Evolutionary conservation across 2,888 invertebrate genomes (phyloP).

Genomic region (Dicranocentrus wangi): DNA sequence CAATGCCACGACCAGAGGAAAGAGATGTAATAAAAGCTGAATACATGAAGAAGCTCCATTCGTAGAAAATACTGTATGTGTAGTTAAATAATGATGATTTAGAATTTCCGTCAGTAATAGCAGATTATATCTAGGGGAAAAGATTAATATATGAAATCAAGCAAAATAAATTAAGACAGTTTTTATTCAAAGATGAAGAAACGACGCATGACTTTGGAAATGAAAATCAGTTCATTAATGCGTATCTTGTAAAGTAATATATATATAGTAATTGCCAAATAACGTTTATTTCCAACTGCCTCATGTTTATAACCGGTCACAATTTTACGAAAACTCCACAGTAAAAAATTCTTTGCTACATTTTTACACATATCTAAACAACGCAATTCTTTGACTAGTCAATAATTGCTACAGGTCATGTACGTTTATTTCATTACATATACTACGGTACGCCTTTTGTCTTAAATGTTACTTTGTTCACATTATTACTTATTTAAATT

Average conservation of each 20-base stretch:
- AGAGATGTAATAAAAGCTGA: conserved; percentile 81
- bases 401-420: conserved; percentile 63
- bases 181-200: no score
- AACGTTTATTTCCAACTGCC: conserved; percentile 52
- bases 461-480: conserved; percentile 33
- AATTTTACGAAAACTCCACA: conserved; percentile 59
- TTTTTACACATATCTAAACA: conserved; percentile 39
- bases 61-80: no score
- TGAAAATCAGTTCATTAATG: no score
- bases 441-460: conserved; percentile 45
- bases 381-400: conserved; percentile 58
- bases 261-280: no score
- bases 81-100: no score
- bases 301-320: conserved; percentile 41
- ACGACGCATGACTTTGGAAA: no score
- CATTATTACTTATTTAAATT: neutral
- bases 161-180: no score
- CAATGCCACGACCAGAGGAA: conserved; percentile 82
- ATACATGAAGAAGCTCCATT: conserved; percentile 74
- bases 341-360: conserved; percentile 62
- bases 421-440: conserved; percentile 24
- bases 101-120: no score
- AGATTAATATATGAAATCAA: no score
- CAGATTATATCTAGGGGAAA: no score
- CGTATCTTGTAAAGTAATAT: no score